Evolutionary conservation across 2,888 invertebrate species (phyloP), one percentile per base, ranked within the genome.

Genomic region (Mesochorus sp.): DNA sequence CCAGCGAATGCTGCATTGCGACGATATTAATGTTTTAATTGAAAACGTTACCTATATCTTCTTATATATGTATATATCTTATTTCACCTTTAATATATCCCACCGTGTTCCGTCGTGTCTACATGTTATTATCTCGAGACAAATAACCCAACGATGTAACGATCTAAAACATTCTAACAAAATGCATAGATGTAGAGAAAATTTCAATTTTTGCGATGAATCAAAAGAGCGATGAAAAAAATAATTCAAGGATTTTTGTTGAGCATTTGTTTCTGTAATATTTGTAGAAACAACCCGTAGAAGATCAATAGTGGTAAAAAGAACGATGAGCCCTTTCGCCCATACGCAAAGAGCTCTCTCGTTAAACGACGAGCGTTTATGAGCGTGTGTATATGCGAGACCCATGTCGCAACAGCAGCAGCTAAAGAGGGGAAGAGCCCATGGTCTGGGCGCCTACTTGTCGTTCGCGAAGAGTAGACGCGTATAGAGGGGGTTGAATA

Each of bases 11-110:
- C 82, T 84, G 86, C 86, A 85, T 85, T 86, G 85, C 84, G 82
- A 83, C 83, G 82, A 84, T 83, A 85, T 84, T 86, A 83, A 83
- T 82, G 84, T 86, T 86, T 86, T 86, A 86, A 86, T 86, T 86
- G 84, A 85, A 85, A 85, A 85, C 70, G 78, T 74, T 78, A 78
- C 68, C 64, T 62, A 55, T n/a, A n/a, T 62, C 62, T 57, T 3
- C 62, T 21, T 44, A 37, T 64, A 57, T 47, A 44, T 59, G 24
- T 37, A 70, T 39, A 70, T n/a, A 47, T 44, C 42, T 6, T 39
- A 24, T 39, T 51, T 39, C 31, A 31, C 44, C 44, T 53, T 51
- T 10, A 10, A 51, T 37, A 26, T 53, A 66, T 39, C 51, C n/a
- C 17, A 39, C n/a, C 26, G 51, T 28, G 39, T 39, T 44, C 12